These are phyloP conservation scores for Melitaea athalia DNA, from an alignment of 2,888 invertebrate genomes.

Conservation along the genomic window DNA sequence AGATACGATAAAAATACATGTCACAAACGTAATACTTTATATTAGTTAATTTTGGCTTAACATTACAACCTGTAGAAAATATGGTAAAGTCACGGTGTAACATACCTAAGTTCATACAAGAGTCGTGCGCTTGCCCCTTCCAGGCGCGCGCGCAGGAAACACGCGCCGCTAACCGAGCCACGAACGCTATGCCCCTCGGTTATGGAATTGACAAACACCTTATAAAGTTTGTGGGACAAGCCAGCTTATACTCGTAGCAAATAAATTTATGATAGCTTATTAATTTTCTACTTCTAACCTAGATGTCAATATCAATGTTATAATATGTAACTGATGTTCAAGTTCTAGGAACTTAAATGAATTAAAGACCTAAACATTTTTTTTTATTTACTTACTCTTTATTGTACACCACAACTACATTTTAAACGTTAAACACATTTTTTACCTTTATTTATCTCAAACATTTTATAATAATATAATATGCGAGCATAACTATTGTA, in stretches of 20 bases:
- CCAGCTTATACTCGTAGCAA: constrained; percentile 34
- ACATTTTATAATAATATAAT: too few species aligned
- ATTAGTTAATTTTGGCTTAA: neutral
- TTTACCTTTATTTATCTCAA: too few species aligned
- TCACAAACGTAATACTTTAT: neutral
- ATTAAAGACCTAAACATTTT: too few species aligned
- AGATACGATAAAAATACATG: too few species aligned
- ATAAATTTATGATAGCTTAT: constrained; percentile 13
- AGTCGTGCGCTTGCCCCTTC: constrained; percentile 61
- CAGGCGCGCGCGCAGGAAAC: constrained; percentile 66
- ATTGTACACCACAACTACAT: too few species aligned
- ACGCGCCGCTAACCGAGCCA: constrained; percentile 61
- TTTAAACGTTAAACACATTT: too few species aligned
- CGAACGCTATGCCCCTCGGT: constrained; percentile 50
- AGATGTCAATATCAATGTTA: constrained; percentile 3
- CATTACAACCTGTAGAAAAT: constrained; percentile 52
- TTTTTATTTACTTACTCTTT: too few species aligned
- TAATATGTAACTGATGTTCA: neutral
- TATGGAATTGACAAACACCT: constrained; percentile 60
- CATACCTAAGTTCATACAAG: constrained; percentile 51
- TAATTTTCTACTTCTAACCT: neutral
- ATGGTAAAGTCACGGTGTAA: constrained; percentile 46
- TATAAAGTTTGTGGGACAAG: constrained; percentile 59
- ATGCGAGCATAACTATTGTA: too few species aligned
- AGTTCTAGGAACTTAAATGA: too few species aligned